Base-by-base conservation (phyloP, 2,113 vertebrate species). In the Platysternon megacephalum region DNA sequence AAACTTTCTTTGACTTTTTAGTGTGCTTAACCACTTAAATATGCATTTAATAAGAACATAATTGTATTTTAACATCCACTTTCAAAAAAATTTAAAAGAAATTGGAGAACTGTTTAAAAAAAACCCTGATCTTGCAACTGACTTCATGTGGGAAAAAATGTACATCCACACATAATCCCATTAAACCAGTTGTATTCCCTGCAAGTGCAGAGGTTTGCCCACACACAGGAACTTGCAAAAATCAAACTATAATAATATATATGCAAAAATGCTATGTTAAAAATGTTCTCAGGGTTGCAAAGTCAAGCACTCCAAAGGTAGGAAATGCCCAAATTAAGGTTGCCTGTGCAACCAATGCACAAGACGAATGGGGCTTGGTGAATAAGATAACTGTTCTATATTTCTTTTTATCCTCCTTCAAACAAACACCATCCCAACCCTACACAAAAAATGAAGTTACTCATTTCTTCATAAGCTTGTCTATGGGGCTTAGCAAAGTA, bases 61-160 rank as follows among this genome's bases (percentile, higher is more conserved):
- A 65, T 65, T 65, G 29, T 35, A 65, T 68, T 68, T 21, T 76
- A 44, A 76, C 39, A 12, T 82, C 51, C n/a, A 44, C 86, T 85
- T 86, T 6, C 22, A 26, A 44, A 44, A 22, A 76, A 26, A 89
- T 28, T 28, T 17, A 42, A 56, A 11, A 29, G 5, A 89, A 9
- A 46, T 91, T 7, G n/a, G 56, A 89, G 10, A 46, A 78, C 21
- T 39, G 0, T 48, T 2, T 58, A 49, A 80, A 78, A 29, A 32
- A 61, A 14, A 13, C 32, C 7, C 42, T 76, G 58, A 49, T 58
- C n/a, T 55, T 84, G 21, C 72, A 76, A 26, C 11, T 1, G 26
- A 1, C 90, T 84, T 17, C 7, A 10, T 1, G 0, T 1, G 0
- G 32, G 17, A 79, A 81, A 26, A 52, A 5, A 86, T 82, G 79